These are phyloP conservation scores for Plodia interpunctella DNA, from an alignment of 1,140 invertebrate genomes.

Conservation along the genomic window DNA sequence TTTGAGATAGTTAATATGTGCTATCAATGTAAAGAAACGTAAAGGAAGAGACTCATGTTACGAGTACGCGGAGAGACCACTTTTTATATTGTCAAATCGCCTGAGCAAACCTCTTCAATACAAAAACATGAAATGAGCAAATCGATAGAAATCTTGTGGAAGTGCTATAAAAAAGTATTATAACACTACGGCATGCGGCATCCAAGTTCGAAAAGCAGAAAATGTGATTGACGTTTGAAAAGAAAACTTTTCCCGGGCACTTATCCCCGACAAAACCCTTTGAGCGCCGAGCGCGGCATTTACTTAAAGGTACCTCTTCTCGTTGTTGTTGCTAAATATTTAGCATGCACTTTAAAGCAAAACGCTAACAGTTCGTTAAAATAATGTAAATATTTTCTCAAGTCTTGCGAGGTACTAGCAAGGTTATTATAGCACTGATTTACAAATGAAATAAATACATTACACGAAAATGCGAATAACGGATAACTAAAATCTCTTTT, in stretches of 20 bases:
- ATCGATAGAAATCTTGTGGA: neutral
- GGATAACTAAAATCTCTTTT: no score
- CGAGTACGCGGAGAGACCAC: neutral
- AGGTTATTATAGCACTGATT: slow-evolving; percentile 25
- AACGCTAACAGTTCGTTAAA: slow-evolving; percentile 33
- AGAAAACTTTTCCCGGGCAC: slow-evolving; percentile 21
- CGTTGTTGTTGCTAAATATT: slow-evolving; percentile 23
- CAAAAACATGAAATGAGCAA: neutral
- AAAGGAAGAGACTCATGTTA: no score
- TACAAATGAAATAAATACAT: slow-evolving; percentile 16
- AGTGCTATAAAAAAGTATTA: neutral
- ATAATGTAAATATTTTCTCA: slow-evolving; percentile 34
- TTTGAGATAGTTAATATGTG: neutral
- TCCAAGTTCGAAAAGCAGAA: slow-evolving; percentile 18
- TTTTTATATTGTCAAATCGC: neutral
- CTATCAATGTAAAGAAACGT: no score
- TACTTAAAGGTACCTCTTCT: slow-evolving; percentile 18
- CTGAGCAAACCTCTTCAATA: neutral
- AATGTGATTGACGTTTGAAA: slow-evolving; percentile 26
- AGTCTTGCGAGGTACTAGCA: slow-evolving; percentile 25
- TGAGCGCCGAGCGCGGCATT: slow-evolving; percentile 15
- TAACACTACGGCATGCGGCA: slow-evolving; percentile 6
- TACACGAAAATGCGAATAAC: neutral
- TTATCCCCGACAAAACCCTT: slow-evolving; percentile 20
- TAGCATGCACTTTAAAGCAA: slow-evolving; percentile 24